Conservation (phyloP, 2,797 vertebrate species). For the Spondyliosoma cantharus region DNA sequence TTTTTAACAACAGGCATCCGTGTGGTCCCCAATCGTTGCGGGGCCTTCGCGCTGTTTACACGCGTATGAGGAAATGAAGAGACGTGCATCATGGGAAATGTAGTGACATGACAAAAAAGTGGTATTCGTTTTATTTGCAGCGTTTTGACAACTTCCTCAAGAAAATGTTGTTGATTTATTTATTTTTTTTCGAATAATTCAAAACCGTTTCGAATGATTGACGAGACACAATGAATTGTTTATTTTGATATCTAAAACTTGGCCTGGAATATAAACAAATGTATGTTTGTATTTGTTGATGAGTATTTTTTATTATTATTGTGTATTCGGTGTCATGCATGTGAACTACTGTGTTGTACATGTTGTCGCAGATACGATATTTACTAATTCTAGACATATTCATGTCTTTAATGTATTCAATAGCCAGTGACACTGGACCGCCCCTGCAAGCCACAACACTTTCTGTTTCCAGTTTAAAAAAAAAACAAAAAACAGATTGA, state of each 20-base stretch:
- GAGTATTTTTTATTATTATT: neutral
- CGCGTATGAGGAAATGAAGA: conserved; percentile 40
- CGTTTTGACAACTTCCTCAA: rapidly evolving
- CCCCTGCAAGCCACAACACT: conserved; percentile 2
- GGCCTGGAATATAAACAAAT: neutral
- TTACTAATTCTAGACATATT: neutral
- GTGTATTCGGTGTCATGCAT: neutral
- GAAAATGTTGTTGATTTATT: too few species aligned
- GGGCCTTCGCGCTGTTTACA: conserved; percentile 62
- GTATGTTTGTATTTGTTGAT: neutral
- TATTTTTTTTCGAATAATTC: neutral
- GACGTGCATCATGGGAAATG: conserved; percentile 75
- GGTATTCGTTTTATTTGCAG: neutral
- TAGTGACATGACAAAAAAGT: conserved; percentile 39
- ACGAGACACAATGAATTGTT: neutral
- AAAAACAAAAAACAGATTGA: neutral
- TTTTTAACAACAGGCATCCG: conserved; percentile 61
- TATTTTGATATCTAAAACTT: too few species aligned
- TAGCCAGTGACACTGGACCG: neutral
- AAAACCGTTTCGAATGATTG: neutral
- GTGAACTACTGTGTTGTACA: neutral
- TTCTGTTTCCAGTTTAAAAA: conserved; percentile 18
- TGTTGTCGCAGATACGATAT: neutral
- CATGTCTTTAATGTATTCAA: neutral
- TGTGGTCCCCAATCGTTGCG: neutral